These are phyloP conservation scores for Thamnaconus septentrionalis DNA, from an alignment of 2,113 vertebrate species.

Conservation along the genomic window DNA sequence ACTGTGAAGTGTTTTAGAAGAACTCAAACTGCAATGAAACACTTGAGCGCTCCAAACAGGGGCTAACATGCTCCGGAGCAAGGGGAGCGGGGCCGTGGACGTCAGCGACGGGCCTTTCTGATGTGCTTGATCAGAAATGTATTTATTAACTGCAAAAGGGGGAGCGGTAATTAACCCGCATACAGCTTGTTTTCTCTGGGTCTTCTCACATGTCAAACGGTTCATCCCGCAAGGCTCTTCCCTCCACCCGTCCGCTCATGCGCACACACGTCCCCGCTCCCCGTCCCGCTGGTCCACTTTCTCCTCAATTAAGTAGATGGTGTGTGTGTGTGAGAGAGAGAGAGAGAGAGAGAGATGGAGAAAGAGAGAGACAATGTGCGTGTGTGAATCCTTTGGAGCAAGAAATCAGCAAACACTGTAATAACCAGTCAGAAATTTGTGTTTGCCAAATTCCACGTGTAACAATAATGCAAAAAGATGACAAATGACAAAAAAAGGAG, in stretches of 20 bases:
- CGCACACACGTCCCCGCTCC: constrained; percentile 33
- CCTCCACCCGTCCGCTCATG: constrained; percentile 40
- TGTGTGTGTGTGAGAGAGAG: constrained; percentile 10
- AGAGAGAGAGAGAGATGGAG: too few species aligned
- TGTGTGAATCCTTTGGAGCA: constrained; percentile 14
- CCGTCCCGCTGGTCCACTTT: constrained; percentile 67
- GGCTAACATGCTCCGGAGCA: constrained; percentile 65
- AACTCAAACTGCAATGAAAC: constrained; percentile 78
- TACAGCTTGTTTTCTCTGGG: constrained; percentile 78
- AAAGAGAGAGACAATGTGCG: background rate
- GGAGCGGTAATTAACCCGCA: constrained; percentile 79
- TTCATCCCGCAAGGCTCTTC: constrained; percentile 69
- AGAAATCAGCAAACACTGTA: constrained; percentile 16
- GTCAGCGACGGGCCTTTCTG: constrained; percentile 75
- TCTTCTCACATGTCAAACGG: constrained; percentile 77
- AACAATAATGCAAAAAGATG: constrained; percentile 17
- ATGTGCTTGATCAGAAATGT: constrained; percentile 82
- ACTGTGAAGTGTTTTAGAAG: constrained; percentile 74
- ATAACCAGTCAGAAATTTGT: constrained; percentile 14
- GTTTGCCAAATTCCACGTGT: constrained; percentile 20
- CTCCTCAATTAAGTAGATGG: constrained; percentile 71
- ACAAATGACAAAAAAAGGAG: too few species aligned
- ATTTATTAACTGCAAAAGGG: constrained; percentile 79
- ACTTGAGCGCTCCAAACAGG: constrained; percentile 68
- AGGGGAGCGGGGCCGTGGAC: constrained; percentile 56